Conservation (phyloP, 2,888 invertebrate genomes). For the Chaetogeoica ovagalla region DNA sequence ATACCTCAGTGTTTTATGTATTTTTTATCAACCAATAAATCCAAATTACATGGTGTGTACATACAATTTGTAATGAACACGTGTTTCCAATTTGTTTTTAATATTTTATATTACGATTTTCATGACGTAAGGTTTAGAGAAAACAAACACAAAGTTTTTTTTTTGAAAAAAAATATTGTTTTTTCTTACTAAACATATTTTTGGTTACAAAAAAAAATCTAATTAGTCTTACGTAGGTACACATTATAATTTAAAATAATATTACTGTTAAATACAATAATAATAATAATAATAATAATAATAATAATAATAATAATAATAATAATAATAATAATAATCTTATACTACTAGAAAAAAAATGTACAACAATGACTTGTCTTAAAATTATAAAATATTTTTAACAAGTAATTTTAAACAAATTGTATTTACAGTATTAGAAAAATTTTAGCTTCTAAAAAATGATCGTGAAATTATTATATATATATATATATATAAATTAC, state of each 20-base stretch:
- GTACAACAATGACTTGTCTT: constrained; percentile 50
- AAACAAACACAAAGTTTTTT: background rate
- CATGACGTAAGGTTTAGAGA: background rate
- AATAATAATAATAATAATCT: too few relatives aligned
- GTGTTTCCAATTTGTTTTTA: background rate
- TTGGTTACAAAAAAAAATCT: constrained; percentile 46
- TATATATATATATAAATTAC: background rate
- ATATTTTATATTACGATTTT: background rate
- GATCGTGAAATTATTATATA: constrained; percentile 22
- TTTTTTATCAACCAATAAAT: too few relatives aligned
- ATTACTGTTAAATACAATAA: constrained; percentile 45
- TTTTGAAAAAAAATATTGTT: constrained; percentile 50
- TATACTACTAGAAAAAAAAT: constrained; percentile 46
- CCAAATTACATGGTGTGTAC: too few relatives aligned
- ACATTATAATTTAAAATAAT: constrained; percentile 44
- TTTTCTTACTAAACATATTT: constrained; percentile 44
- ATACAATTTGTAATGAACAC: background rate
- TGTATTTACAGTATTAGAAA: constrained; percentile 52
- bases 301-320: too few relatives aligned
- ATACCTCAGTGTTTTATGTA: too few relatives aligned
- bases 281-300: too few relatives aligned
- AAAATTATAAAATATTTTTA: constrained; percentile 52
- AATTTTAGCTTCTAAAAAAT: constrained; percentile 40
- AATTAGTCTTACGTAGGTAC: constrained; percentile 50
- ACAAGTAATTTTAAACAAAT: constrained; percentile 51